These are phyloP conservation scores for Pogonophryne albipinna DNA, from an alignment of 2,797 vertebrate genomes.

Conservation along the genomic window DNA sequence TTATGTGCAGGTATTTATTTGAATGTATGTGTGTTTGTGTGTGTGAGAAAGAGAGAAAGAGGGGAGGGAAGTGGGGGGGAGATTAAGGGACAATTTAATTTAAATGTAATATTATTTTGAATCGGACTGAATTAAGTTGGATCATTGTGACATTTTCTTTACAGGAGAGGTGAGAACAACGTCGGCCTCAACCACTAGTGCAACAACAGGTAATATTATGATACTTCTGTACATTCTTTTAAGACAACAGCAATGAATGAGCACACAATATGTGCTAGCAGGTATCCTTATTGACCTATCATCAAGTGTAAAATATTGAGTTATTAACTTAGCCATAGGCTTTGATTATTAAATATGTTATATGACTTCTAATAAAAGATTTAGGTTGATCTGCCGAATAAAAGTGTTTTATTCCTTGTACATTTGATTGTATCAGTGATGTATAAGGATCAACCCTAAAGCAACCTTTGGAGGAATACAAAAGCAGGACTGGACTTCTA, in stretches of 20 bases:
- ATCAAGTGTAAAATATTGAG: background rate
- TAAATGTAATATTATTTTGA: background rate
- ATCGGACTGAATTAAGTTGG: background rate
- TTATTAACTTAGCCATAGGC: background rate
- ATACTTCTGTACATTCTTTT: too few relatives aligned
- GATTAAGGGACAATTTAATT: background rate
- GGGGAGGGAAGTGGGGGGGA: background rate
- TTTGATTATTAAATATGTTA: background rate
- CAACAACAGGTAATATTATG: slow-evolving; percentile 48
- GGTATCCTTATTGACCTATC: background rate
- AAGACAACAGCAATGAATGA: background rate
- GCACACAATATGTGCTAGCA: background rate
- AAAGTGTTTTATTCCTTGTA: too few relatives aligned
- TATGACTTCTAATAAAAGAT: background rate
- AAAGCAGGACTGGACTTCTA: too few relatives aligned
- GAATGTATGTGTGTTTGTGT: background rate
- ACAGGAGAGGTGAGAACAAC: slow-evolving; percentile 51
- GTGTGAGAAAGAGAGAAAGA: background rate
- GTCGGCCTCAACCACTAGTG: fast-evolving
- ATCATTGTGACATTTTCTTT: slow-evolving; percentile 14
- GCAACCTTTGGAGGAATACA: too few relatives aligned
- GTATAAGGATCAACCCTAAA: too few relatives aligned
- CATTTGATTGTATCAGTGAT: too few relatives aligned
- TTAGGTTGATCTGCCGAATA: background rate
- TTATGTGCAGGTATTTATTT: slow-evolving; percentile 65